Evolutionary conservation across 2,888 invertebrate genomes (phyloP), one percentile per base, ranked within the genome.

Genomic region (Rhaphigaster nebulosa): DNA sequence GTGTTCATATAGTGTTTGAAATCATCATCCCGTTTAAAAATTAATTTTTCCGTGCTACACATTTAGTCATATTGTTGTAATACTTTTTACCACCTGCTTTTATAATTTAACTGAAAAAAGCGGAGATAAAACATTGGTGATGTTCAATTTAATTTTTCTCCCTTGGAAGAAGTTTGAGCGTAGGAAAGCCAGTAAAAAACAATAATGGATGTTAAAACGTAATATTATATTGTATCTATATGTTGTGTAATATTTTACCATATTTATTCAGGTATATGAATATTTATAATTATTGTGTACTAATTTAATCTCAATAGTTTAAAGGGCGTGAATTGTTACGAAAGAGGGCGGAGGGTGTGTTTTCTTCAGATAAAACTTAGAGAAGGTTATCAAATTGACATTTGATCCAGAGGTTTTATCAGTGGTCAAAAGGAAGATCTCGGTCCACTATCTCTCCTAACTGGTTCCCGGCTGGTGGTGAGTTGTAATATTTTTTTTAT

Each of bases 391-490:
- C 84, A 50, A n/a, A 84, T 84, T 84, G 84, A 84, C 45, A 84
- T 84, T 84, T 84, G 84, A 84, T 84, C 84, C 84, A 84, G 34
- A 20, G 29, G n/a, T 84, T 84, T 84, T 84, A 84, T 84, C 84
- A 50, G 45, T 50, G 84, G n/a, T 41, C 12, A 26, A n/a, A 45
- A 84, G 5, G n/a, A 84, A 50, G 84, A 84, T 45, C 84, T 45
- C 45, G 45, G 45, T 50, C 38, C 84, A 84, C 38, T 84, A n/a
- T 15, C n/a, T 3, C 45, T 45, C 2, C 45, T 84, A n/a, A 84
- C 45, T 41, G 84, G 15, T 84, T 45, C 84, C 84, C 45, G 84
- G 45, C 45, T 84, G 84, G 84, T 45, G 41, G 84, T 84, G 84
- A 84, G 84, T 84, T 76, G 18, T 8, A 23, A 65, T 65, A 15